Evolutionary conservation across 2,797 vertebrate genomes (phyloP).

Genomic region (Phataginus tetradactyla): DNA sequence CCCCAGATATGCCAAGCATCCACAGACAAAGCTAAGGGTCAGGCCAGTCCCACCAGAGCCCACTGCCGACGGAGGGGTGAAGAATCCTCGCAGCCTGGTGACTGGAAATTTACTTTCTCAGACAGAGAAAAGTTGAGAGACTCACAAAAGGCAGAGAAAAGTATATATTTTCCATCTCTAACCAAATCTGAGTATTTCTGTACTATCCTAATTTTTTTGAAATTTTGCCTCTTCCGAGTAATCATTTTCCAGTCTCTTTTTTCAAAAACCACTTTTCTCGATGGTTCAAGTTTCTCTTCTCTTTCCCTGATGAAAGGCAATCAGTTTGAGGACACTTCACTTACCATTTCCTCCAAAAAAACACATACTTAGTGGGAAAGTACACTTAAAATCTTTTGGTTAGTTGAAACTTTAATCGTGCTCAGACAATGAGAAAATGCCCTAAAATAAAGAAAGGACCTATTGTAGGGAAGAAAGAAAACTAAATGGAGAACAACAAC

Average conservation of each 20-base stretch:
- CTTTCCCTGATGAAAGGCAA: slow-evolving; percentile 64
- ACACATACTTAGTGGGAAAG: not conserved
- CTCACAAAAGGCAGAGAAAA: not conserved
- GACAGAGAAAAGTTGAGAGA: not conserved
- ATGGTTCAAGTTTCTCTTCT: not conserved
- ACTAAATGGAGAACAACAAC: not conserved
- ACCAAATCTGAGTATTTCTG: slow-evolving; percentile 10
- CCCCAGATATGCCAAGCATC: rapidly evolving
- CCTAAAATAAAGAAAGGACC: slow-evolving; percentile 19
- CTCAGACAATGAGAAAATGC: slow-evolving; percentile 56
- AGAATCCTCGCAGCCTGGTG: rapidly evolving
- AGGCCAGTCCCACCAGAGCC: too few species aligned
- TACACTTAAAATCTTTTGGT: slow-evolving; percentile 52
- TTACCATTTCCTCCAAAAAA: slow-evolving; percentile 48
- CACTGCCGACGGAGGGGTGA: rapidly evolving
- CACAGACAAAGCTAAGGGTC: not conserved
- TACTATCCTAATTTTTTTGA: not conserved
- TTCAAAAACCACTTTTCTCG: slow-evolving; percentile 61
- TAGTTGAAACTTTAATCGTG: slow-evolving; percentile 50
- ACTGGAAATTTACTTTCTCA: not conserved
- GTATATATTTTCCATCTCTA: not conserved
- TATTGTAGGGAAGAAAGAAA: not conserved
- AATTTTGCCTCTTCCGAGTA: slow-evolving; percentile 36
- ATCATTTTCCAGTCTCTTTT: slow-evolving; percentile 50
- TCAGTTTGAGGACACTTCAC: slow-evolving; percentile 66